phyloP scores from a whole-genome alignment of 2,797 vertebrate species.

The Tokudaia muenninki region DNA sequence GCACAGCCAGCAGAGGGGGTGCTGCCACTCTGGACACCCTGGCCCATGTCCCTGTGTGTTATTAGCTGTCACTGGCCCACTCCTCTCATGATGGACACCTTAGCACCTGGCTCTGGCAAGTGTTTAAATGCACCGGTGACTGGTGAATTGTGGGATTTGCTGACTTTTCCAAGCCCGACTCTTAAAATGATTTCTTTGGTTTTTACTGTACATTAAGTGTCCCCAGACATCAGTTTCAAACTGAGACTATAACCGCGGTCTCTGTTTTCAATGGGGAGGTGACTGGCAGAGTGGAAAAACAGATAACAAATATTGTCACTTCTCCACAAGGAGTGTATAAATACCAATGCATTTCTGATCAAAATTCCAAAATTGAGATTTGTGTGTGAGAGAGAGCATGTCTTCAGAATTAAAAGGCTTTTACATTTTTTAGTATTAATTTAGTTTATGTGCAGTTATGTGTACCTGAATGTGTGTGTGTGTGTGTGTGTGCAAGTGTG shows the following conservation, averaged over 20 bases:
- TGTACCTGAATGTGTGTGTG: neutral
- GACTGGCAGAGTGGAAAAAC: neutral
- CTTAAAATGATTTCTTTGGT: neutral
- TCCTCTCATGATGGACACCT: accelerated
- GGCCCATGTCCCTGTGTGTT: accelerated
- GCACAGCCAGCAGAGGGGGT: neutral
- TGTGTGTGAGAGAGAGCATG: no score
- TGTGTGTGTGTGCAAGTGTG: neutral
- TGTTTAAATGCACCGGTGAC: neutral
- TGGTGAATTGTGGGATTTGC: no score
- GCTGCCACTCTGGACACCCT: accelerated
- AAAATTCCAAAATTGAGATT: neutral
- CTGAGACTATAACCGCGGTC: neutral
- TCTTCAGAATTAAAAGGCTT: neutral
- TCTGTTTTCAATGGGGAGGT: neutral
- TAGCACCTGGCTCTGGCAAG: accelerated
- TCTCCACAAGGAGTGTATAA: neutral
- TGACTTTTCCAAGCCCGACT: neutral
- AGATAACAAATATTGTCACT: neutral
- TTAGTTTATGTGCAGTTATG: neutral
- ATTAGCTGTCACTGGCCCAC: accelerated
- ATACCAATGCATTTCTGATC: neutral
- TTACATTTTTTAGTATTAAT: neutral
- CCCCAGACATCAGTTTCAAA: neutral
- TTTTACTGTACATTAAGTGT: neutral